Evolutionary conservation across 2,888 invertebrate genomes (phyloP).

Genomic region (Meghimatium bilineatum): DNA sequence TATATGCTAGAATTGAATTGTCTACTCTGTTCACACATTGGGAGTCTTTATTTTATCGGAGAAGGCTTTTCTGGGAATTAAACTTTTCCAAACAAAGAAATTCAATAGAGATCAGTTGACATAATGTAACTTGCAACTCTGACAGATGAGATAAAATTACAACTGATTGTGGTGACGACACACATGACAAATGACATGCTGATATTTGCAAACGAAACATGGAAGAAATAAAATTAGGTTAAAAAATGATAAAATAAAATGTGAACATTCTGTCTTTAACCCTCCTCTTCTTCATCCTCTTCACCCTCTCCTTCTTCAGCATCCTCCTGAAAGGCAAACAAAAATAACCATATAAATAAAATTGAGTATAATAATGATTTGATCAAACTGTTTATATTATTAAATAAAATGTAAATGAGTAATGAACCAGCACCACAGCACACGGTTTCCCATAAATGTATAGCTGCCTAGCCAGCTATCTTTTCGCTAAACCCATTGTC

Average conservation of each 20-base stretch:
- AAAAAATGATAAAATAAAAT: slow-evolving; percentile 11
- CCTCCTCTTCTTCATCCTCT: slow-evolving; percentile 27
- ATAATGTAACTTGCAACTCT: neutral
- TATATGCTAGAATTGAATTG: neutral
- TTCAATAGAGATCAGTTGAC: neutral
- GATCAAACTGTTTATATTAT: too few species aligned
- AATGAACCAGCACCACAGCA: too few species aligned
- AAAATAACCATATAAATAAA: neutral
- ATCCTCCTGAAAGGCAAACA: slow-evolving; percentile 1
- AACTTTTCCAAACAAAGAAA: too few species aligned
- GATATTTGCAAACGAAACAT: slow-evolving; percentile 9
- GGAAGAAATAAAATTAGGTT: neutral
- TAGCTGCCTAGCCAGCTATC: too few species aligned
- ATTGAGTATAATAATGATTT: too few species aligned
- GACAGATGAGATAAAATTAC: neutral
- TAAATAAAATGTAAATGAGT: too few species aligned
- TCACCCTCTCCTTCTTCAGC: slow-evolving; percentile 21
- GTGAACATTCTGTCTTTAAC: slow-evolving; percentile 5
- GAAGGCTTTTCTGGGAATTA: slow-evolving; percentile 2
- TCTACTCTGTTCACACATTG: too few species aligned
- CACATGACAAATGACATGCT: neutral
- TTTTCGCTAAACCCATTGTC: too few species aligned
- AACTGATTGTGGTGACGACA: neutral
- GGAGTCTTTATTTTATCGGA: neutral
- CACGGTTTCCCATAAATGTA: too few species aligned